Evolutionary conservation across 2,888 invertebrate species (phyloP), one percentile per base, ranked within the genome.

Genomic region (Pocota personata): DNA sequence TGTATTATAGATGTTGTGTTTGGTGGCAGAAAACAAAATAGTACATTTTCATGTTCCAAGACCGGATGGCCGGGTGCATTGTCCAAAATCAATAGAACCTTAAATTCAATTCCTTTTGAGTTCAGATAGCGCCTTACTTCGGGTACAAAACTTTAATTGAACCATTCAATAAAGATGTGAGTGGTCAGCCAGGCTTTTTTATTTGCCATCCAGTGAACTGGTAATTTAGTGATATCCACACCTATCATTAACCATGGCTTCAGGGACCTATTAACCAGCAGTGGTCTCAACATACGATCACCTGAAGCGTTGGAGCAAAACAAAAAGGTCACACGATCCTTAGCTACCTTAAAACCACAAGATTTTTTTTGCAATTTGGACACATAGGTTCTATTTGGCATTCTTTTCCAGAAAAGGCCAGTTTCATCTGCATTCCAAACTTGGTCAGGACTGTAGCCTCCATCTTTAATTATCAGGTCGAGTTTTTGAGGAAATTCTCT

Each of bases 321-420:
- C 60, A 90, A 55, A 10, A 91, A 82, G 48, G 89, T 89, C 0
- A 90, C 69, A 57, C 89, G 87, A 87, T 90, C 89, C 76, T 90
- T 90, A 21, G 88, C 87, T 32, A 87, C 88, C 55, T 88, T 88
- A 88, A 71, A 89, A 82, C 88, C 89, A 80, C 48, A 46, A 30
- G 87, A 87, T 76, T 84, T 83, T 86, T 90, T 90, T 69, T 91
- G 88, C 0, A 89, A 87, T 78, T 89, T 88, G 4, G 89, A 82
- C 24, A 90, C 80, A 82, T 88, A 91, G 21, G 90, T 91, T 82
- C 89, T 62, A 14, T 86, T 88, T 21, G 90, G 89, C 89, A 91
- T 89, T 88, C 88, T 88, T 84, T 89, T 90, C 89, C 88, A 89
- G 84, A 88, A 90, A 24, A 89, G 60, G 5, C 88, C 89, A 4